Evolutionary conservation across 2,797 vertebrate species (phyloP), one percentile per base, ranked within the genome.

Genomic region (Tadarida brasiliensis): DNA sequence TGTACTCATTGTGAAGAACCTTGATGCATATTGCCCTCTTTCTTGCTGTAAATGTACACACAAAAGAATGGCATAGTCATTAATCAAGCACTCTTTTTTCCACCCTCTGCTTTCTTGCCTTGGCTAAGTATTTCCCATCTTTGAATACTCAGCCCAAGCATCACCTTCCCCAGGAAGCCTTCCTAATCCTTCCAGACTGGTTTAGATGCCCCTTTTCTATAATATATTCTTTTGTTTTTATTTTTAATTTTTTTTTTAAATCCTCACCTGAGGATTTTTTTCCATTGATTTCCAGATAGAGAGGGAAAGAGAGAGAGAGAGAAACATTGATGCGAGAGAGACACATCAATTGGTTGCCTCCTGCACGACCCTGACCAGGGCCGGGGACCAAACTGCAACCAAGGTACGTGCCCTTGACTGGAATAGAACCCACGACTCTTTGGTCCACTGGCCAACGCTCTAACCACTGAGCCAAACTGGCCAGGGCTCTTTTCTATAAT

Each of bases 61-160:
- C 16, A 63, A 30, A 77, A 77, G 80, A 86, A 91, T 2, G 65
- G 28, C 49, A 47, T 2, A 20, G 51, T 73, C 76, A 35, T n/a
- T 28, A 88, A 17, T 93, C 84, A 84, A 90, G 73, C 30, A 56
- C 4, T 5, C 1, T 77, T 91, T 67, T 30, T 82, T 78, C 57
- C 61, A 47, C 67, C 81, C 56, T 95, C 54, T 61, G 19, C 51
- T 90, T 87, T 87, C 91, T 68, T 85, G 19, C 57, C 33, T 47
- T 92, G 71, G 51, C 33, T 91, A 73, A 61, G 70, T 51, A 80
- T 6, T 77, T 61, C 33, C 74, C 26, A 57, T 74, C 57, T 57
- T 74, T 87, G 24, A 26, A 47, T 68, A 63, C 3, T 78, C 59
- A 68, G 24, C 63, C n/a, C 33, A 77, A 71, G 49, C 39, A 77